Evolutionary conservation across 2,888 invertebrate species (phyloP).

Genomic region (Myopa testacea): DNA sequence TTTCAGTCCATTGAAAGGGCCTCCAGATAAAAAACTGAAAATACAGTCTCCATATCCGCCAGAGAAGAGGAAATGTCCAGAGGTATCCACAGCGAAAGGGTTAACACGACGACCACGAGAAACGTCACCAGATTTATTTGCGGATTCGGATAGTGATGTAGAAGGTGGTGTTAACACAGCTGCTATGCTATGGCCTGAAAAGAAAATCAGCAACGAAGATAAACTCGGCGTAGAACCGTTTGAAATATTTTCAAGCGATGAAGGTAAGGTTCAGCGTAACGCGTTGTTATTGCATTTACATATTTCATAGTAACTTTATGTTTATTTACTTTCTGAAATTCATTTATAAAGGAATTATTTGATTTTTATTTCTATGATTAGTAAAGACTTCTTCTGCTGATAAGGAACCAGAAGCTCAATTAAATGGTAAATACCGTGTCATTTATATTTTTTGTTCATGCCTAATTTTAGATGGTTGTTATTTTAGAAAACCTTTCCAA

Average conservation of each 20-base stretch:
- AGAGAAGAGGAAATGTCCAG: slow-evolving; percentile 3
- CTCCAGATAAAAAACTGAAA: slow-evolving; percentile 50
- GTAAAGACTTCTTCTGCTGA: slow-evolving; percentile 56
- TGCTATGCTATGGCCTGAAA: neutral
- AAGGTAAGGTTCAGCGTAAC: slow-evolving; percentile 56
- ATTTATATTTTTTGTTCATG: neutral
- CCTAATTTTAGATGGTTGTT: neutral
- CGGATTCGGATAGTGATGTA: slow-evolving; percentile 61
- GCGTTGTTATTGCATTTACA: slow-evolving; percentile 3
- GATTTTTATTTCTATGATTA: slow-evolving; percentile 49
- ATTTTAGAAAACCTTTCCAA: slow-evolving; percentile 7
- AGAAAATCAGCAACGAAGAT: slow-evolving; percentile 22
- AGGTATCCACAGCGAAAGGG: slow-evolving; percentile 10
- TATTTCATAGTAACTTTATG: neutral
- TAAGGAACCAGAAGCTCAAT: slow-evolving; percentile 12
- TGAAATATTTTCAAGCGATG: slow-evolving; percentile 64
- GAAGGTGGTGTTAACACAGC: slow-evolving; percentile 37
- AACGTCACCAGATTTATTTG: slow-evolving; percentile 65
- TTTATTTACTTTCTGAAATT: slow-evolving; percentile 18
- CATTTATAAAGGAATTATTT: slow-evolving; percentile 4
- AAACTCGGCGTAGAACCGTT: slow-evolving; percentile 50
- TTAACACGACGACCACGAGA: slow-evolving; percentile 50
- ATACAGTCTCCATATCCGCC: slow-evolving; percentile 10
- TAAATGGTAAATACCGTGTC: slow-evolving; percentile 33
- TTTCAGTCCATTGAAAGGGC: slow-evolving; percentile 48